Conservation (phyloP, 2,888 invertebrate genomes). For the Pogonocherus hispidulus region DNA sequence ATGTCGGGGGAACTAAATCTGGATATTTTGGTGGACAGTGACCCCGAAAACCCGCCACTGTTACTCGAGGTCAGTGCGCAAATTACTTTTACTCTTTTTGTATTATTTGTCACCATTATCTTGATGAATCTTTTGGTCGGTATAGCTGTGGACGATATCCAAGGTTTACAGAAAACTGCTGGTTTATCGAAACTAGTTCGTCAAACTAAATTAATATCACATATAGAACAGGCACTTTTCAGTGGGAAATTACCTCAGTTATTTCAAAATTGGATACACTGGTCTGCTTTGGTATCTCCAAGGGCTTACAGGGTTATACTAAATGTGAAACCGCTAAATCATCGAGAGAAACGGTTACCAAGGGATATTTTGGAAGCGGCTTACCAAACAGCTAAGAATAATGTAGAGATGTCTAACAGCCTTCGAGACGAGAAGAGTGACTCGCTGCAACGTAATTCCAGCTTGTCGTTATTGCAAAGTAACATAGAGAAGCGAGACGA, state of each 20-base stretch:
- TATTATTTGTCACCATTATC: constrained; percentile 87
- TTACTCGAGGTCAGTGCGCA: constrained; percentile 85
- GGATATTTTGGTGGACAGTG: constrained; percentile 81
- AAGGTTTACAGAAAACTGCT: constrained; percentile 87
- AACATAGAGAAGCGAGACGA: constrained; percentile 79
- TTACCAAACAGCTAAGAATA: constrained; percentile 83
- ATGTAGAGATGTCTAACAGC: constrained; percentile 78
- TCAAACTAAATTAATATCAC: constrained; percentile 87
- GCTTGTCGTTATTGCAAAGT: constrained; percentile 73
- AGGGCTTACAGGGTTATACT: constrained; percentile 86
- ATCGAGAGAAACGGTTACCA: constrained; percentile 84
- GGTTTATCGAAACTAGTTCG: constrained; percentile 86
- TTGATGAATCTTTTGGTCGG: constrained; percentile 89
- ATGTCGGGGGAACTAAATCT: constrained; percentile 90
- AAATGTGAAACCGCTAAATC: constrained; percentile 87
- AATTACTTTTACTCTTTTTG: constrained; percentile 84
- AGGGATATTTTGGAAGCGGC: constrained; percentile 84
- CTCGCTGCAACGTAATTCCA: constrained; percentile 64
- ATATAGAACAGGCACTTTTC: constrained; percentile 85
- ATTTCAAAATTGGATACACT: constrained; percentile 80
- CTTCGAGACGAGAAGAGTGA: constrained; percentile 66
- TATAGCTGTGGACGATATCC: constrained; percentile 90
- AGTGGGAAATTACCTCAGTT: constrained; percentile 84
- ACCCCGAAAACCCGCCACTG: constrained; percentile 82
- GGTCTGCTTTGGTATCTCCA: constrained; percentile 84